These are phyloP conservation scores for Oscheius sp. DNA, from an alignment of 1,140 invertebrate genomes.

Conservation along the genomic window DNA sequence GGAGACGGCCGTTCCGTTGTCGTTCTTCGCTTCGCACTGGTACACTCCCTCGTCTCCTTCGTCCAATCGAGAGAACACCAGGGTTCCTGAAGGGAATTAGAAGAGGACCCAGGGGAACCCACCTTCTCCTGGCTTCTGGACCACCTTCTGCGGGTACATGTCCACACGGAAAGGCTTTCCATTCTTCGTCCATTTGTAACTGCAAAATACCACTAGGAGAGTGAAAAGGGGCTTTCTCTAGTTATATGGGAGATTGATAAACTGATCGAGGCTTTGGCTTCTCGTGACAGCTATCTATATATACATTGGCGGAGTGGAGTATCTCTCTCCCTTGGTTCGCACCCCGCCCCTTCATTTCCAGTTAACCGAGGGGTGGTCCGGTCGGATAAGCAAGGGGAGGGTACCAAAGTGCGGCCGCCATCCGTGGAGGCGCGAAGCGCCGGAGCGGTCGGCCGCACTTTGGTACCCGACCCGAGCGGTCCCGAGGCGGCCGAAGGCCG, in stretches of 20 bases:
- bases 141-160: conserved; percentile 79
- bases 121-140: conserved; percentile 75
- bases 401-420: too few relatives aligned
- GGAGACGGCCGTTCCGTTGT: conserved; percentile 86
- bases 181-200: conserved; percentile 93
- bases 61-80: conserved; percentile 66
- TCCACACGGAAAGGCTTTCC: conserved; percentile 83
- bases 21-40: conserved; percentile 92
- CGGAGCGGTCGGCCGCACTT: too few relatives aligned
- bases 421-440: too few relatives aligned
- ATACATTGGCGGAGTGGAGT: too few relatives aligned
- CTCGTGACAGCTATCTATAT: too few relatives aligned
- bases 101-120: neutral
- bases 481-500: too few relatives aligned
- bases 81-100: conserved; percentile 84
- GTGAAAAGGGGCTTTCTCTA: neutral
- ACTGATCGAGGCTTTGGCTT: too few relatives aligned
- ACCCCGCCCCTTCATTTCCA: too few relatives aligned
- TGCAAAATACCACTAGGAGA: conserved; percentile 61
- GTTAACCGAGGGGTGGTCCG: too few relatives aligned
- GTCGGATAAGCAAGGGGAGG: too few relatives aligned
- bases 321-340: too few relatives aligned
- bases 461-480: too few relatives aligned
- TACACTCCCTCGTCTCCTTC: conserved; percentile 72
- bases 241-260: neutral